These are phyloP conservation scores for Pollenia labialis DNA, from an alignment of 2,888 invertebrate genomes.

Conservation along the genomic window DNA sequence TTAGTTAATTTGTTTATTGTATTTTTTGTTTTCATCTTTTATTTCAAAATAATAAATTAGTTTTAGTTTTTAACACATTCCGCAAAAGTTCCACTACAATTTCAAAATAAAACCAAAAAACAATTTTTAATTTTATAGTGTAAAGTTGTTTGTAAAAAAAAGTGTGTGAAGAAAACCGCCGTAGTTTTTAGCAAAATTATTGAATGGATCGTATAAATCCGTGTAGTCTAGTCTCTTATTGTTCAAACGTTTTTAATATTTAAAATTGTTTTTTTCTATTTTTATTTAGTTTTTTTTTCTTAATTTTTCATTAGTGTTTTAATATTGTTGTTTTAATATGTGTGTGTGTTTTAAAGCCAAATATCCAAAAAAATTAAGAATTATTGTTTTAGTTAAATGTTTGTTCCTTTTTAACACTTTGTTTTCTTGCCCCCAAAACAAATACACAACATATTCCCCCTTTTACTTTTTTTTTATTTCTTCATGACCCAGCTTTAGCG, in stretches of 20 bases:
- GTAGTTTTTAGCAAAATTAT: slow-evolving; percentile 49
- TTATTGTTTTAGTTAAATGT: not conserved
- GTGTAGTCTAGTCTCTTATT: slow-evolving; percentile 45
- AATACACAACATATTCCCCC: not conserved
- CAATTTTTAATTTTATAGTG: slow-evolving; percentile 9
- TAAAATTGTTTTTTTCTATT: not conserved
- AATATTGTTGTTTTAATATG: slow-evolving; percentile 54
- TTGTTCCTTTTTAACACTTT: slow-evolving; percentile 23
- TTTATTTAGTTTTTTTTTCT: slow-evolving; percentile 50
- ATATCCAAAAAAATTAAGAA: not conserved
- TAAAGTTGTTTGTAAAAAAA: not conserved
- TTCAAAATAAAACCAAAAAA: slow-evolving; percentile 51
- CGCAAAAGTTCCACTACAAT: slow-evolving; percentile 64
- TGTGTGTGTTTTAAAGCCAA: slow-evolving; percentile 22
- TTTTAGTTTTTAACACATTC: slow-evolving; percentile 61
- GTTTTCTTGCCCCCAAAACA: slow-evolving; percentile 18
- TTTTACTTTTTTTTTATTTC: too few relatives aligned
- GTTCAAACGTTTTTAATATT: not conserved
- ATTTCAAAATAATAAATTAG: slow-evolving; percentile 40
- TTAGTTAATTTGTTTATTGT: slow-evolving; percentile 38
- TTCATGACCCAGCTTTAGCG: too few relatives aligned
- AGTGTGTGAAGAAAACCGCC: not conserved
- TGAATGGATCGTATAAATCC: slow-evolving; percentile 15
- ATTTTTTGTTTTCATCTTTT: not conserved
- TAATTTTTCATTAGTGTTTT: slow-evolving; percentile 74